phyloP scores from a whole-genome alignment of 1,140 invertebrate genomes.

The Trichoplusia ni region DNA sequence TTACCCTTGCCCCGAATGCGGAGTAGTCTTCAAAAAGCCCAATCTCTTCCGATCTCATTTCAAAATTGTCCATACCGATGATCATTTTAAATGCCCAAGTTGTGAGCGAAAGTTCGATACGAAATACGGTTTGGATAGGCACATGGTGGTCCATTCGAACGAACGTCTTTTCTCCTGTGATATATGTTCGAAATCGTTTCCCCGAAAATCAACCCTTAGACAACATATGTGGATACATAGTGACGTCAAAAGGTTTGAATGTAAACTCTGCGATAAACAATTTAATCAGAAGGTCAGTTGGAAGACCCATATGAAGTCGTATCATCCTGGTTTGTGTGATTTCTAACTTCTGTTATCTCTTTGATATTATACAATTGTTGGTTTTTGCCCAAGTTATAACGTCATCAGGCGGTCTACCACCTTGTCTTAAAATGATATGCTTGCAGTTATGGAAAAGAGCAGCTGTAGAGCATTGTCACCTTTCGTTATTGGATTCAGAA shows the following conservation, averaged over 20 bases:
- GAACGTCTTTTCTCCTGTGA: constrained; percentile 74
- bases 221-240: constrained; percentile 79
- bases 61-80: constrained; percentile 35
- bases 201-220: constrained; percentile 37
- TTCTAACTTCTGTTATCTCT: too few species aligned
- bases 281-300: constrained; percentile 45
- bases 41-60: constrained; percentile 37
- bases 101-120: constrained; percentile 40
- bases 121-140: constrained; percentile 29
- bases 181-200: constrained; percentile 60
- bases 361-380: too few species aligned
- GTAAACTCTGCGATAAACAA: constrained; percentile 79
- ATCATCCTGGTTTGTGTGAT: constrained; percentile 25
- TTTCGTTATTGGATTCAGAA: too few species aligned
- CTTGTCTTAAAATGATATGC: too few species aligned
- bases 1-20: constrained; percentile 39
- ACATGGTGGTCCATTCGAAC: constrained; percentile 67
- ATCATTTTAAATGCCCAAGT: constrained; percentile 29
- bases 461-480: too few species aligned
- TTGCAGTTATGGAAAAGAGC: too few species aligned
- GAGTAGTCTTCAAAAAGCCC: constrained; percentile 15
- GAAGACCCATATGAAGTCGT: constrained; percentile 41
- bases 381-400: too few species aligned
- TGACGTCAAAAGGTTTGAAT: constrained; percentile 82
- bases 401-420: too few species aligned